These are phyloP conservation scores for Erythrocebus patas DNA, from an alignment of 2,113 vertebrate genomes.

Conservation along the genomic window DNA sequence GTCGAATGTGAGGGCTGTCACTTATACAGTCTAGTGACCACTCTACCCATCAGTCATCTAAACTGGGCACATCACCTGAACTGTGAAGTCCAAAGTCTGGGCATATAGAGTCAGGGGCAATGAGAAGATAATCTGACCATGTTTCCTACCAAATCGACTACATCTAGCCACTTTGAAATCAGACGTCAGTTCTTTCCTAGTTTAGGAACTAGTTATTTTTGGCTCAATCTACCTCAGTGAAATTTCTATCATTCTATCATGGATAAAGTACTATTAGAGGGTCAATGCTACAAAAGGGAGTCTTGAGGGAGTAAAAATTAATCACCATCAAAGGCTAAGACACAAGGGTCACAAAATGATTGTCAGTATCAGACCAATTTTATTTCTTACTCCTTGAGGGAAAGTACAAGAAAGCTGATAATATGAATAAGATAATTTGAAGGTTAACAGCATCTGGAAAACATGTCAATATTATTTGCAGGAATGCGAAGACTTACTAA, in stretches of 20 bases:
- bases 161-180: not conserved
- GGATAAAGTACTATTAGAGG: not conserved
- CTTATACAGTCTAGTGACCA: not conserved
- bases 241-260: not conserved
- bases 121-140: not conserved
- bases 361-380: not conserved
- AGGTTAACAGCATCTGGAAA: not conserved
- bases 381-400: not conserved
- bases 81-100: not conserved
- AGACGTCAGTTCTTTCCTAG: not conserved
- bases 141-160: not conserved
- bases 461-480: not conserved
- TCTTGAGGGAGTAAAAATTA: not conserved
- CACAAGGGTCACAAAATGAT: not conserved
- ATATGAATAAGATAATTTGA: not conserved
- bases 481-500: not conserved
- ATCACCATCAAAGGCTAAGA: not conserved
- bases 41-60: not conserved
- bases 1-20: not conserved
- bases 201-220: not conserved
- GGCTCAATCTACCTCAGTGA: not conserved
- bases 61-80: not conserved
- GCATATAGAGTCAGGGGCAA: not conserved
- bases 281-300: not conserved
- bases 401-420: not conserved